These are phyloP conservation scores for Anolis sagrei DNA, from an alignment of 2,113 vertebrate genomes.

Conservation along the genomic window DNA sequence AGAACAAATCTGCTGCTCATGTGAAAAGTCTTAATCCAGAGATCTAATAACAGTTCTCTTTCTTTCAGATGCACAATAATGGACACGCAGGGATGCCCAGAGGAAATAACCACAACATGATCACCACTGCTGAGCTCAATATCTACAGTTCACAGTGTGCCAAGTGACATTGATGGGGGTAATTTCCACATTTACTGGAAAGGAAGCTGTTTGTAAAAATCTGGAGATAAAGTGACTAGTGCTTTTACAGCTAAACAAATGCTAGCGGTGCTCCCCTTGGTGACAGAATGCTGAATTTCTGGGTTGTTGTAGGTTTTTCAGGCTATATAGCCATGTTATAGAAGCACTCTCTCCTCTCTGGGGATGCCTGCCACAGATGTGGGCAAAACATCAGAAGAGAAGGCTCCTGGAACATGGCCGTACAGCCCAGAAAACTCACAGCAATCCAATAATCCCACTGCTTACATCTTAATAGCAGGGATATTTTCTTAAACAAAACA, in stretches of 20 bases:
- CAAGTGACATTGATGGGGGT: not conserved
- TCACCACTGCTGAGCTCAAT: not conserved
- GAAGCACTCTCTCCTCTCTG: too few species aligned
- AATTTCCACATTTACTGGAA: not conserved
- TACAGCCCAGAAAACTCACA: too few species aligned
- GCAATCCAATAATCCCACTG: too few species aligned
- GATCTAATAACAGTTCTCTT: not conserved
- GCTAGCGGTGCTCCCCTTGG: not conserved
- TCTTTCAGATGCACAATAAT: not conserved
- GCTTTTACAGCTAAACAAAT: not conserved
- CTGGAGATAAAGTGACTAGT: not conserved
- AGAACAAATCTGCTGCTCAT: slow-evolving; percentile 24
- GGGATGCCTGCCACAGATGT: too few species aligned
- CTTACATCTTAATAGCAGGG: too few species aligned
- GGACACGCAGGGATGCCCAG: not conserved
- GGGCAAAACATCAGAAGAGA: too few species aligned
- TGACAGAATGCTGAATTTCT: not conserved
- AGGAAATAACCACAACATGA: not conserved
- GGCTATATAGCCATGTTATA: too few species aligned
- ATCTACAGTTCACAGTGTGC: not conserved
- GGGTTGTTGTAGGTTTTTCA: too few species aligned
- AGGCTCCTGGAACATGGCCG: too few species aligned
- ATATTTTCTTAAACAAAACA: too few species aligned
- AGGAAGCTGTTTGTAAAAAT: not conserved
- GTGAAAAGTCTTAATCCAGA: fast-evolving